Evolutionary conservation across 1,140 invertebrate species (phyloP).

Genomic region (Drosophila sucinea): DNA sequence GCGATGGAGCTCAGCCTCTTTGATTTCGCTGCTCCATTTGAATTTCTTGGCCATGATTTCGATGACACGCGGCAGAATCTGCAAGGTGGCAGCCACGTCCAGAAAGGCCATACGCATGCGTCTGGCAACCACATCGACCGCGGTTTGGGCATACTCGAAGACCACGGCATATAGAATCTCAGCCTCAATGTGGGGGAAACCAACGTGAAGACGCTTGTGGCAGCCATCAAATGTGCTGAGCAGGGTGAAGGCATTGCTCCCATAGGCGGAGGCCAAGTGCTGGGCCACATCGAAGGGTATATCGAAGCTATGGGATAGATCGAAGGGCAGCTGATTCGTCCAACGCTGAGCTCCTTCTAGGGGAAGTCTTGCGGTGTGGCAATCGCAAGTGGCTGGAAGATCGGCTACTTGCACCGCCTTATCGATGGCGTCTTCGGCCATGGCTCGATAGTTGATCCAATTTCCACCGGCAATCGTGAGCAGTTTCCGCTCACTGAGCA

Average conservation of each 20-base stretch:
- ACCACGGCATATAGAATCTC: constrained; percentile 19
- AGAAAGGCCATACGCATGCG: constrained; percentile 24
- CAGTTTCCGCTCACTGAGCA: constrained; percentile 15
- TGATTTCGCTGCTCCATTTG: background rate
- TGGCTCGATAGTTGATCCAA: constrained; percentile 24
- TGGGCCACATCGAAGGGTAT: constrained; percentile 23
- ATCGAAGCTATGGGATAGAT: constrained; percentile 8
- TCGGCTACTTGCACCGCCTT: background rate
- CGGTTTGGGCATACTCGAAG: constrained; percentile 25
- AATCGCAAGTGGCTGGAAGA: background rate
- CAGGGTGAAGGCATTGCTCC: constrained; percentile 20
- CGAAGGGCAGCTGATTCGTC: background rate
- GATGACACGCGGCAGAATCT: constrained; percentile 27
- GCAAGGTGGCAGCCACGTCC: constrained; percentile 24
- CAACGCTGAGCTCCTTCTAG: constrained; percentile 10
- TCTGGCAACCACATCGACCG: constrained; percentile 22
- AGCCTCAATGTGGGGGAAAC: constrained; percentile 26
- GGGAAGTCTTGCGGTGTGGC: constrained; percentile 1
- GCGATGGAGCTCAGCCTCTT: background rate
- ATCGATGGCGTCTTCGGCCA: constrained; percentile 29
- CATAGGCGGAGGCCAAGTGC: constrained; percentile 20
- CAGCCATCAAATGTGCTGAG: constrained; percentile 13
- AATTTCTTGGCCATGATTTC: constrained; percentile 20
- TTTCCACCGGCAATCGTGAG: constrained; percentile 23
- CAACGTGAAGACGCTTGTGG: background rate